Evolutionary conservation across 2,888 invertebrate genomes (phyloP), one percentile per base, ranked within the genome.

Genomic region (Pammene fasciana): DNA sequence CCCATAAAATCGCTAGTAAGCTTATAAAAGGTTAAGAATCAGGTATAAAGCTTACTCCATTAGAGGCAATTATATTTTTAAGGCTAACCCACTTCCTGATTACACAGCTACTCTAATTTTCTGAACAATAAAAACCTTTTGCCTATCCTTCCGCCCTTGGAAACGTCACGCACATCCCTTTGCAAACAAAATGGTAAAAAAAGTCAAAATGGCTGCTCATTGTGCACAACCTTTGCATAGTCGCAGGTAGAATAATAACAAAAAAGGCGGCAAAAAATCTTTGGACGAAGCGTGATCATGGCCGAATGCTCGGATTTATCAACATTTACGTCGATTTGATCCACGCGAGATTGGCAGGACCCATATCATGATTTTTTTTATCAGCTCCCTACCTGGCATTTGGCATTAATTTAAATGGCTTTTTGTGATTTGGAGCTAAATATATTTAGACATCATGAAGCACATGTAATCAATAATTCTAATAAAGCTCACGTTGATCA

Each of bases 141-240:
- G 84, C 83, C 86, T 87, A 91, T 90, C 89, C 91, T 92, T 92
- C 91, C 90, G 90, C 88, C 88, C 86, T 84, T 84, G 82, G 84
- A 83, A 85, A 82, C 84, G 84, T 89, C 90, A 90, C 90, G 91
- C 88, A 90, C 86, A 86, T 90, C 88, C 88, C 85, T 87, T 86
- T 73, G 77, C 81, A 86, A 86, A 87, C 80, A 86, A 82, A 81
- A 78, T 78, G 81, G 81, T 86, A 86, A 54, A 77, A 85, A 80
- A 77, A 76, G 77, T 82, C 81, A 78, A 80, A 79, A 77, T 77
- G 75, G 74, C 74, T 75, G 78, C 78, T 82, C 80, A 87, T 89
- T 90, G 88, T 90, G 80, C 74, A 74, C 77, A 78, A 77, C 82
- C 82, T 80, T 65, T 65, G 70, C 64, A 52, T 68, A 56, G 82